These are phyloP conservation scores for Malurus elegans DNA, from an alignment of 2,113 vertebrate genomes.

Conservation along the genomic window DNA sequence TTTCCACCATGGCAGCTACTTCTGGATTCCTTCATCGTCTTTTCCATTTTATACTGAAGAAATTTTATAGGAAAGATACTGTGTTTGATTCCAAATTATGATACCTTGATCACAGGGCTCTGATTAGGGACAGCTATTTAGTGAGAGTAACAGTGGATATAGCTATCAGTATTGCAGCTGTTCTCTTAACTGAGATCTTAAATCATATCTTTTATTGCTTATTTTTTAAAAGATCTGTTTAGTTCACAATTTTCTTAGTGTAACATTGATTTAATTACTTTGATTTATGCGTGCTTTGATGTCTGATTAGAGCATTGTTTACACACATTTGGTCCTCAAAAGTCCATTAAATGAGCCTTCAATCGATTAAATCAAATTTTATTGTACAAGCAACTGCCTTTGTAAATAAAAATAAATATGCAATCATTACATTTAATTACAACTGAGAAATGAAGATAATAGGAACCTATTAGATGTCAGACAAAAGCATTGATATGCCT, in stretches of 20 bases:
- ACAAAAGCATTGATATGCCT: constrained; percentile 12
- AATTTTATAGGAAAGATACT: not conserved
- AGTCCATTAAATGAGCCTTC: constrained; percentile 45
- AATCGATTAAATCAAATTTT: constrained; percentile 59
- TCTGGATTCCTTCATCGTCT: not conserved
- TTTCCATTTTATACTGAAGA: not conserved
- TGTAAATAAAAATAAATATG: constrained; percentile 58
- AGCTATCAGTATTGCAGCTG: not conserved
- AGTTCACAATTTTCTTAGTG: not conserved
- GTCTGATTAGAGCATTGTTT: constrained; percentile 38
- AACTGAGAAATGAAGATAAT: constrained; percentile 45
- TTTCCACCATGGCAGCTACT: not conserved
- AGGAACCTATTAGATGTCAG: not conserved
- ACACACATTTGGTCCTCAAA: constrained; percentile 29
- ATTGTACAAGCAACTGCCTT: constrained; percentile 33
- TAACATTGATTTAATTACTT: constrained; percentile 39
- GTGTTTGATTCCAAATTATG: not conserved
- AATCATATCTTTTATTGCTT: not conserved
- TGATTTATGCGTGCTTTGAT: constrained; percentile 55
- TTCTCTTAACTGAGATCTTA: not conserved
- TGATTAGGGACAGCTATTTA: not conserved
- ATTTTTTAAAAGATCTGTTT: not conserved
- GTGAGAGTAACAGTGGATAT: not conserved
- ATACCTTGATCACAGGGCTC: not conserved
- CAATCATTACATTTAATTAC: constrained; percentile 51